phyloP scores from a whole-genome alignment of 2,113 vertebrate species.

The Gracilinanus agilis region DNA sequence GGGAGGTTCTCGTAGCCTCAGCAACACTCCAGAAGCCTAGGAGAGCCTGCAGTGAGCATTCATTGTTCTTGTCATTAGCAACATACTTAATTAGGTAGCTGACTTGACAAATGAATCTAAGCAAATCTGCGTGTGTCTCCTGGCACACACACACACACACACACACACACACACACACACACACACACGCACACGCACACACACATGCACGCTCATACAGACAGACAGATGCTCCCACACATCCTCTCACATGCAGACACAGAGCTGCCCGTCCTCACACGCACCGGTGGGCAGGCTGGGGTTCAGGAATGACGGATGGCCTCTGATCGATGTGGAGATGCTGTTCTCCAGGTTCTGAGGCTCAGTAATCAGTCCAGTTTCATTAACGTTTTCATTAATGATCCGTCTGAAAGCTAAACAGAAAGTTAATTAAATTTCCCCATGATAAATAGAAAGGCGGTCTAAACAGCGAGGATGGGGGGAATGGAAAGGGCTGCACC shows the following conservation, averaged over 20 bases:
- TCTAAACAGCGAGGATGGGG: slow-evolving; percentile 55
- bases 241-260: too few species aligned
- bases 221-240: too few species aligned
- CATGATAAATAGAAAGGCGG: slow-evolving; percentile 55
- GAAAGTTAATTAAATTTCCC: slow-evolving; percentile 64
- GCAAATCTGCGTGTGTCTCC: slow-evolving; percentile 4
- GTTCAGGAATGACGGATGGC: slow-evolving; percentile 49
- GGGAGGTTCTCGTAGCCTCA: background rate
- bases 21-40: background rate
- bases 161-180: too few species aligned
- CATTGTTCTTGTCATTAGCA: slow-evolving; percentile 17
- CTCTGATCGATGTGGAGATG: background rate
- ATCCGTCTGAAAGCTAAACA: slow-evolving; percentile 43
- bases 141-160: background rate
- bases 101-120: background rate
- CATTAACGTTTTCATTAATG: slow-evolving; percentile 66
- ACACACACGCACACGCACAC: background rate
- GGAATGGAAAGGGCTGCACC: background rate
- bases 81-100: slow-evolving; percentile 21
- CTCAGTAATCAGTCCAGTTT: slow-evolving; percentile 43
- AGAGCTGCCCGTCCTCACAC: too few species aligned
- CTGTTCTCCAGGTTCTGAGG: background rate
- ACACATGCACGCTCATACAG: background rate
- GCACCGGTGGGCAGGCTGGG: background rate
- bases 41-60: slow-evolving; percentile 20